These are phyloP conservation scores for Aspidapion aeneum DNA, from an alignment of 2,888 invertebrate genomes.

Conservation along the genomic window DNA sequence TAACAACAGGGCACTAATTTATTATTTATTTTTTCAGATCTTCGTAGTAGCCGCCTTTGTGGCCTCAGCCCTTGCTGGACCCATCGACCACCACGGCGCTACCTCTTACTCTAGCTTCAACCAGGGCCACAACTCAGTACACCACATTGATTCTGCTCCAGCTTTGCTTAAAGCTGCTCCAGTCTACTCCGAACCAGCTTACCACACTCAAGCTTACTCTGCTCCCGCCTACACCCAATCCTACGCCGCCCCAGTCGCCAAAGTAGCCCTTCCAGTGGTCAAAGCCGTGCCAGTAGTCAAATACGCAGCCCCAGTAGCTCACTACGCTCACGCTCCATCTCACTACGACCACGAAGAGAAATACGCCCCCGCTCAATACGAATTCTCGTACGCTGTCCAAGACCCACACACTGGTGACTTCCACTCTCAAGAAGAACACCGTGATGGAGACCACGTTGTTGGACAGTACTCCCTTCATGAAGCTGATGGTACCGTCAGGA, in stretches of 20 bases:
- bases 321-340: constrained; percentile 7
- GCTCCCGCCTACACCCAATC: constrained; percentile 12
- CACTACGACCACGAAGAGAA: constrained; percentile 18
- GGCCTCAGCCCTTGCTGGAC: constrained; percentile 24
- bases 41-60: constrained; percentile 23
- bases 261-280: constrained; percentile 12
- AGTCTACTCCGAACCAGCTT: neutral
- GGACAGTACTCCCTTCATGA: constrained; percentile 57
- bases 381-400: constrained; percentile 44
- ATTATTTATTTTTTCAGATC: constrained; percentile 18
- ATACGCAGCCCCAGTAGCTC: constrained; percentile 20
- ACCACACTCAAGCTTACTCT: neutral
- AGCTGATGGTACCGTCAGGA: constrained; percentile 55
- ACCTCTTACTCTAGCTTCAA: constrained; percentile 30
- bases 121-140: constrained; percentile 28
- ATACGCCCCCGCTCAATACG: constrained; percentile 53
- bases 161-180: constrained; percentile 13
- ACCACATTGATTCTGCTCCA: constrained; percentile 24
- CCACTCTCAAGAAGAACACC: constrained; percentile 53
- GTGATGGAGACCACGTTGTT: constrained; percentile 53
- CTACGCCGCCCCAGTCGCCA: constrained; percentile 16
- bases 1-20: no score
- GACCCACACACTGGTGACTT: constrained; percentile 53
- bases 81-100: constrained; percentile 25
- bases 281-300: constrained; percentile 14